These are phyloP conservation scores for Leptodactylus fallax DNA, from an alignment of 2,797 vertebrate species.

Conservation along the genomic window DNA sequence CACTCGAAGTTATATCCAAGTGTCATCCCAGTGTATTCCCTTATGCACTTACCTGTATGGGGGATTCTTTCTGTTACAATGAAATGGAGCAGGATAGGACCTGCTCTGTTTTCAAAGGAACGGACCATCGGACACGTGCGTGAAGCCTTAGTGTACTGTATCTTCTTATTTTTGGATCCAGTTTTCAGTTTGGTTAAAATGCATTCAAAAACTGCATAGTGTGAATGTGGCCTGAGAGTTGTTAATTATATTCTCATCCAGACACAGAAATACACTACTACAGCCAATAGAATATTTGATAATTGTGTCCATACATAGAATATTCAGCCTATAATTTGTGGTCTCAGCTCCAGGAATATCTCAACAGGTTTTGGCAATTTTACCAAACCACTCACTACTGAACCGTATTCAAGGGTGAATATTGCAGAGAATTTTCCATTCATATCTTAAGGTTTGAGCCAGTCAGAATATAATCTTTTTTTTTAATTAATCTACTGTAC, in stretches of 20 bases:
- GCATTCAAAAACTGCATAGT: neutral
- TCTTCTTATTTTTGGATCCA: neutral
- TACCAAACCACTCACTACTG: neutral
- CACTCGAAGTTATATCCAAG: no score
- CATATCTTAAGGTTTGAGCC: neutral
- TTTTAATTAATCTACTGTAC: slow-evolving; percentile 10
- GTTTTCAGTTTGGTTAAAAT: neutral
- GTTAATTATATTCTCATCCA: neutral
- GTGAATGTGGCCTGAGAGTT: no score
- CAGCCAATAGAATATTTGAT: neutral
- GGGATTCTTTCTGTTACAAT: no score
- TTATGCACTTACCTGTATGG: no score
- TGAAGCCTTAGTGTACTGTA: neutral
- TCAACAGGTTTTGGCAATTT: neutral
- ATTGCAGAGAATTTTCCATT: neutral
- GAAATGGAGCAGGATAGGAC: no score
- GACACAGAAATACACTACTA: neutral
- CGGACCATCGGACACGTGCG: no score
- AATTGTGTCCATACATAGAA: neutral
- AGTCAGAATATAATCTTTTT: neutral
- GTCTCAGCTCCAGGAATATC: neutral
- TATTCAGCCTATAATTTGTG: neutral
- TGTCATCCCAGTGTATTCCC: no score
- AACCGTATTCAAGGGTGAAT: neutral
- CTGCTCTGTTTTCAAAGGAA: no score